Conservation (phyloP, 92 coral and sea anemone species). For the Bergia puertoricense region DNA sequence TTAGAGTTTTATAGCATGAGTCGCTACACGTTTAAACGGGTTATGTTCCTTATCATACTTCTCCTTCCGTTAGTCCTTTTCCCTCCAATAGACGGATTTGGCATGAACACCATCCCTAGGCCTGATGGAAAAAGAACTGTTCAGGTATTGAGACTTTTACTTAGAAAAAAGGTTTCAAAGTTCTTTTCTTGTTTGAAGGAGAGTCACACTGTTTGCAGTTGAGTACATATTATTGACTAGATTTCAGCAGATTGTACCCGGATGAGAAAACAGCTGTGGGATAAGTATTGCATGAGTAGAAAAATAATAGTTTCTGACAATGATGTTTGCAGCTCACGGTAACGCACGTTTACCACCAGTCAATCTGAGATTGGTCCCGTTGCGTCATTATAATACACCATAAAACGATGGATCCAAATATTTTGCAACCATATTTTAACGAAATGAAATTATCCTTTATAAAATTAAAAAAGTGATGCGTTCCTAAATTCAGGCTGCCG, state of each 20-base stretch:
- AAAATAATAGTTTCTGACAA: no score
- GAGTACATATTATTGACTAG: background rate
- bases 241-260: background rate
- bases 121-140: background rate
- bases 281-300: no score
- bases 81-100: background rate
- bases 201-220: background rate
- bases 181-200: background rate
- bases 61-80: background rate
- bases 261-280: background rate
- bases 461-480: no score
- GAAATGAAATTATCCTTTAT: no score
- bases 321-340: background rate
- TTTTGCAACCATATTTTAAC: no score
- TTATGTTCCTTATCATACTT: background rate
- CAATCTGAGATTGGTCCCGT: no score
- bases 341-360: no score
- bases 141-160: background rate
- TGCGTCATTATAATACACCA: no score
- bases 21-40: background rate
- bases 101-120: background rate
- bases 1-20: background rate
- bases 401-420: no score
- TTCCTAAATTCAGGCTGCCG: no score
- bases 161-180: background rate